Conservation (phyloP, 2,113 vertebrate species). For the Camelus dromedarius region DNA sequence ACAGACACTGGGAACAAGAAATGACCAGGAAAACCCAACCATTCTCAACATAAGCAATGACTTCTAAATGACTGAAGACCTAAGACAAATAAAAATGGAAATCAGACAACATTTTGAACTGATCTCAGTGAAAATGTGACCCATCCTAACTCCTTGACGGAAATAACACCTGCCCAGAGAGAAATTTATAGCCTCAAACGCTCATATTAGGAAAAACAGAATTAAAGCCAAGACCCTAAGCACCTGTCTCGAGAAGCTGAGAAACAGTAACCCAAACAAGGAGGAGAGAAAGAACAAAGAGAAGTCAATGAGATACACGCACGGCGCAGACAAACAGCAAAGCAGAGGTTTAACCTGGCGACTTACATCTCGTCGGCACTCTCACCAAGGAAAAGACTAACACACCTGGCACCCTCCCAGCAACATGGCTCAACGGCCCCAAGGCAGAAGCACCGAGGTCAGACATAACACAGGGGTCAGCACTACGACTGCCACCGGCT, state of each 20-base stretch:
- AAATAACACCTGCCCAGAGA: not conserved
- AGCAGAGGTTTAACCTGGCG: not conserved
- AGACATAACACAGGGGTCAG: fast-evolving
- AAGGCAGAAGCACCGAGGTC: too few species aligned
- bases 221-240: not conserved
- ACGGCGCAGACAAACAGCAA: not conserved
- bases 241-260: too few species aligned
- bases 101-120: not conserved
- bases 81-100: not conserved
- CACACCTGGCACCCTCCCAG: not conserved
- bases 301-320: fast-evolving
- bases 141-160: not conserved
- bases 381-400: not conserved
- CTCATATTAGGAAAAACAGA: not conserved
- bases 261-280: not conserved
- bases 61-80: not conserved
- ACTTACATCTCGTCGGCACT: not conserved
- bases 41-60: not conserved
- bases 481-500: not conserved
- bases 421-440: not conserved
- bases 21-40: not conserved
- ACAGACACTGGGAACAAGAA: fast-evolving
- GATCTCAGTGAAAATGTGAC: not conserved
- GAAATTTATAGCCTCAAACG: not conserved
- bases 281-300: not conserved